Percentiles rank a stretch among this genome's conserved stretches.
These are phyloP conservation scores for Punctoribates punctum DNA, from an alignment of 2,888 invertebrate genomes.

Conservation along the genomic window DNA sequence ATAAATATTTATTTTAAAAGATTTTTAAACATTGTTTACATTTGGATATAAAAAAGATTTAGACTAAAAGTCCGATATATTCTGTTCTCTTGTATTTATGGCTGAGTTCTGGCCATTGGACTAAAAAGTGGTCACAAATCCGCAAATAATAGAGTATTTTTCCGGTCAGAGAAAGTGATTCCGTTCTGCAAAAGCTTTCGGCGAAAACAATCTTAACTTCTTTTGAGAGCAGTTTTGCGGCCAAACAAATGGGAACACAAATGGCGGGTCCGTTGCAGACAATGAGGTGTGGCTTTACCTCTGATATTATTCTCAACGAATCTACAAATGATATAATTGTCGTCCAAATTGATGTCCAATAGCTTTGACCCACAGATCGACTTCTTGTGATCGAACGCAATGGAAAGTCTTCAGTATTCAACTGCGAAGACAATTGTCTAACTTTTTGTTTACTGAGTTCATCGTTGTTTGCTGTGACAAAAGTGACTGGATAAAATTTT, in stretches of 20 bases:
- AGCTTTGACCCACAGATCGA: conserved; percentile 81
- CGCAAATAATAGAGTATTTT: conserved; percentile 72
- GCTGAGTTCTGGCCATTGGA: conserved; percentile 84
- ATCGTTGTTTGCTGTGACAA: conserved; percentile 75
- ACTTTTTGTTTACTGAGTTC: conserved; percentile 69
- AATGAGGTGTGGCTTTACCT: conserved; percentile 70
- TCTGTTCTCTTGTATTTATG: conserved; percentile 64
- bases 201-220: conserved; percentile 71
- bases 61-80: conserved; percentile 69
- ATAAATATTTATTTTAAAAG: too few species aligned
- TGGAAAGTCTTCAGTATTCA: neutral
- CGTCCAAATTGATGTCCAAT: conserved; percentile 70
- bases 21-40: too few species aligned
- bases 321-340: conserved; percentile 69
- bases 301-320: conserved; percentile 66
- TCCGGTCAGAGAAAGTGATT: conserved; percentile 80
- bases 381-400: conserved; percentile 57
- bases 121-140: conserved; percentile 73
- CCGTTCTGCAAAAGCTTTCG: conserved; percentile 91
- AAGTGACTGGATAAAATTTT: conserved; percentile 69
- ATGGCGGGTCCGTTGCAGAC: conserved; percentile 96
- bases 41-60: neutral
- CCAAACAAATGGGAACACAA: conserved; percentile 82
- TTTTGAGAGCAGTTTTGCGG: conserved; percentile 56
- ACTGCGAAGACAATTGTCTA: too few species aligned